Base-by-base conservation (phyloP, 1,140 invertebrate species). In the Sweltsa coloradensis region DNA sequence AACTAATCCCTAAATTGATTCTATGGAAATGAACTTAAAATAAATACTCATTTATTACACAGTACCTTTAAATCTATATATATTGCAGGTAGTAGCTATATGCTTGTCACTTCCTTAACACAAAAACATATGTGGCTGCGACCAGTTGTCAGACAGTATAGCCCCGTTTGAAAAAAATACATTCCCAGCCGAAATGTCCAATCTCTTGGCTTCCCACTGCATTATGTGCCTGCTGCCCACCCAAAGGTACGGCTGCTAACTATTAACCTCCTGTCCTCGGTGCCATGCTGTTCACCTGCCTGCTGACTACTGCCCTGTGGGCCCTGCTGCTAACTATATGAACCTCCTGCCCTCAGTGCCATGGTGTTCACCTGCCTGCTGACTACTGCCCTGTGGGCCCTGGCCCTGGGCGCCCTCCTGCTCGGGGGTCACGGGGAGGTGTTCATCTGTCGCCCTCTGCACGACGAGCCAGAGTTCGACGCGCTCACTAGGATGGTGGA, bases 371-470 rank as follows among this genome's bases (percentile, higher is more conserved):
- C 45, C 2, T 34, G 41, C 21, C 29, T 52, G 13, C 23, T 52
- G 3, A 55, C 52, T 6, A 41, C 53, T 7, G 44, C 42, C 0
- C 48, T 61, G 22, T 61, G 59, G 60, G 7, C 48, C 4, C 24
- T 54, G 3, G 54, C 55, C 1, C 36, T 60, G 19, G 41, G 47
- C 1, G 50, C 51, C 5, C 43, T 61, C 4, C 25, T 59, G 6
- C 26, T 60, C 4, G 57, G 58, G n/a, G 56, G 58, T 5, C 59
- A 61, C 36, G 52, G 53, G 3, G 56, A 61, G 29, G 54, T 53
- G 57, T 75, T 78, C 49, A 61, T 81, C 13, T 83, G 79, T 51
- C 69, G 73, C 37, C 69, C 78, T 0, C 59, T 82, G 2, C 75
- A 78, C 58, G 75, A 77, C 37, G 61, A 66, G 22, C 71, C 73